These are phyloP conservation scores for Triplophysa yarkandensis DNA, from an alignment of 2,797 vertebrate genomes.

Conservation along the genomic window DNA sequence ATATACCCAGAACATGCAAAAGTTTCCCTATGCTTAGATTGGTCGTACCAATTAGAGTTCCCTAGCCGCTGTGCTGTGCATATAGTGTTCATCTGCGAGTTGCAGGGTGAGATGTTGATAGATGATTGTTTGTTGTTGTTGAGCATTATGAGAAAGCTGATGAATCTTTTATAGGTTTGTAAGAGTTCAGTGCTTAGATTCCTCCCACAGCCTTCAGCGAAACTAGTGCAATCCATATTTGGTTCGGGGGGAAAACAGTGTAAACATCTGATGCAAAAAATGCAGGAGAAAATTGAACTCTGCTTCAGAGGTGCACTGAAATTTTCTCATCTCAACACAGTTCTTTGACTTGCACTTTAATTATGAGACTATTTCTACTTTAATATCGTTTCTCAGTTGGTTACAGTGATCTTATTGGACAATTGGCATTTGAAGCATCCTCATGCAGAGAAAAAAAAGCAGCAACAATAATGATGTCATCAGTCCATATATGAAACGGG, in stretches of 20 bases:
- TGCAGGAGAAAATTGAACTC: slow-evolving; percentile 23
- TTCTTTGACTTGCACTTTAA: slow-evolving; percentile 4
- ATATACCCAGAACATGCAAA: slow-evolving; percentile 1
- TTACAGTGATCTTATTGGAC: neutral
- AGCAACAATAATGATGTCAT: too few relatives aligned
- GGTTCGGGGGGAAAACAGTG: slow-evolving; percentile 4
- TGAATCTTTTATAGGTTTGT: slow-evolving; percentile 35
- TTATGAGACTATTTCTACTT: slow-evolving; percentile 5
- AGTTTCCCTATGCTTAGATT: slow-evolving; percentile 31
- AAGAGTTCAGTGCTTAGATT: slow-evolving; percentile 6
- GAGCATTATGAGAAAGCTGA: slow-evolving; percentile 41
- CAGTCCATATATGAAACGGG: too few relatives aligned
- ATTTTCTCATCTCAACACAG: slow-evolving; percentile 1
- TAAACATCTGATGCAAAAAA: slow-evolving; percentile 23
- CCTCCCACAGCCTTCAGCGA: slow-evolving; percentile 25
- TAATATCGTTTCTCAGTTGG: neutral
- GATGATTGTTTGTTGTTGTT: slow-evolving; percentile 55
- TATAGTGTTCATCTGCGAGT: slow-evolving; percentile 37
- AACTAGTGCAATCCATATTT: slow-evolving; percentile 39
- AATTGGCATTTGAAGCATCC: neutral
- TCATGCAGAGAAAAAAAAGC: too few relatives aligned
- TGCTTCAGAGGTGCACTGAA: neutral
- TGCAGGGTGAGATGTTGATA: slow-evolving; percentile 29
- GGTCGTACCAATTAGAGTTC: slow-evolving; percentile 41
- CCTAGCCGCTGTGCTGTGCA: slow-evolving; percentile 2